These are phyloP conservation scores for Xylota segnis DNA, from an alignment of 2,888 invertebrate genomes.

Conservation along the genomic window DNA sequence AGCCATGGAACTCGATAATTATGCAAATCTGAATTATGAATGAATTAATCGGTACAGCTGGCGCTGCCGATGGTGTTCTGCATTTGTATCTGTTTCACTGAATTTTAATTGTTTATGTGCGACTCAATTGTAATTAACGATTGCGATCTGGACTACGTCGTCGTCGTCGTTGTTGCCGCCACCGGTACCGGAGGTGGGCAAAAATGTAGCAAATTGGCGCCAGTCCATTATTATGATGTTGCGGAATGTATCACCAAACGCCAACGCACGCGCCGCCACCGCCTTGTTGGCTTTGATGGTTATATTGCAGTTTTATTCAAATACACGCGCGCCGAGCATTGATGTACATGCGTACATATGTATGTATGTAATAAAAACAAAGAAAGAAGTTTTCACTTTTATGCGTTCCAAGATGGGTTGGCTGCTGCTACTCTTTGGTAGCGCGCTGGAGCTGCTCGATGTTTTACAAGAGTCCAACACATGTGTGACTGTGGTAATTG, in stretches of 20 bases:
- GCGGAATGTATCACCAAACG: conserved; percentile 66
- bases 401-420: background rate
- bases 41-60: conserved; percentile 59
- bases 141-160: no score
- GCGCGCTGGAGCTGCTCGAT: conserved; percentile 16
- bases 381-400: conserved; percentile 32
- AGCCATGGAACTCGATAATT: conserved; percentile 65
- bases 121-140: conserved; percentile 66
- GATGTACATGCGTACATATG: no score
- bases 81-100: conserved; percentile 47
- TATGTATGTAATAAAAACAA: no score
- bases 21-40: conserved; percentile 74
- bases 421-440: conserved; percentile 4
- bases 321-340: background rate
- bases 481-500: conserved; percentile 14
- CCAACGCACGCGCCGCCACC: conserved; percentile 48
- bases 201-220: conserved; percentile 68
- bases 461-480: conserved; percentile 24
- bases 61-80: conserved; percentile 48
- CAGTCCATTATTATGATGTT: conserved; percentile 67
- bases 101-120: conserved; percentile 69
- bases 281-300: conserved; percentile 10
- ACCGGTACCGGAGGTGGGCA: conserved; percentile 56
- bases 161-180: no score
- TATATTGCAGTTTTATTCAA: conserved; percentile 16